These are phyloP conservation scores for Pseudobourletiella spinata DNA, from an alignment of 1,140 invertebrate genomes.

Conservation along the genomic window DNA sequence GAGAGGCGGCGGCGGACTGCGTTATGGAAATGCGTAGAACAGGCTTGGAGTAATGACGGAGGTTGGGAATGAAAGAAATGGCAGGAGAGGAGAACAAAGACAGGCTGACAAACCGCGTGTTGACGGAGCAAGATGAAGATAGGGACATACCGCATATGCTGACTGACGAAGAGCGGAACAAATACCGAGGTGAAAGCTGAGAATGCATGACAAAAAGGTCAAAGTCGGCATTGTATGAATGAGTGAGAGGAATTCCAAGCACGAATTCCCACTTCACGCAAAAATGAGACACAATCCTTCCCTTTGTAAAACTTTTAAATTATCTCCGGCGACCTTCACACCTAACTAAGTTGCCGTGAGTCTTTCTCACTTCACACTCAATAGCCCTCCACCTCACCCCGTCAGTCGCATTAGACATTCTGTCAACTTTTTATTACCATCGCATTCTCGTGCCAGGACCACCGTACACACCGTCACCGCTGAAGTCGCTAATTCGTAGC, in stretches of 20 bases:
- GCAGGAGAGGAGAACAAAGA: not conserved
- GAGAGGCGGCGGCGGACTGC: too few relatives aligned
- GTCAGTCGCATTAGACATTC: not conserved
- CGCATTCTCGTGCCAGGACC: too few relatives aligned
- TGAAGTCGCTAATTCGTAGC: too few relatives aligned
- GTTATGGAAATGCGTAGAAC: too few relatives aligned
- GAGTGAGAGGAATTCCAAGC: constrained; percentile 23
- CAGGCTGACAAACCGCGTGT: not conserved
- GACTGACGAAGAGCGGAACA: constrained; percentile 10
- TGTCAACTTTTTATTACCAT: not conserved
- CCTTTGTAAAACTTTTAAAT: constrained; percentile 23
- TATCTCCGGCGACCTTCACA: constrained; percentile 13
- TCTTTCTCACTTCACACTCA: constrained; percentile 19
- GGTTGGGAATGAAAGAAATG: not conserved
- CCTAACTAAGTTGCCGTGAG: constrained; percentile 2
- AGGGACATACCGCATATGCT: constrained; percentile 9
- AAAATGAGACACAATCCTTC: constrained; percentile 25
- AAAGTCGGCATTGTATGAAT: constrained; percentile 17
- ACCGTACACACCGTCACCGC: too few relatives aligned
- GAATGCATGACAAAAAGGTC: constrained; percentile 18
- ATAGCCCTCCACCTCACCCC: constrained; percentile 7
- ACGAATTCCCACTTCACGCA: constrained; percentile 29
- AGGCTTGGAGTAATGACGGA: too few relatives aligned
- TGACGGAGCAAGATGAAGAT: not conserved
- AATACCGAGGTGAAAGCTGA: constrained; percentile 8